Conservation (phyloP, 2,797 vertebrate genomes). For the Myripristis jacobus region DNA sequence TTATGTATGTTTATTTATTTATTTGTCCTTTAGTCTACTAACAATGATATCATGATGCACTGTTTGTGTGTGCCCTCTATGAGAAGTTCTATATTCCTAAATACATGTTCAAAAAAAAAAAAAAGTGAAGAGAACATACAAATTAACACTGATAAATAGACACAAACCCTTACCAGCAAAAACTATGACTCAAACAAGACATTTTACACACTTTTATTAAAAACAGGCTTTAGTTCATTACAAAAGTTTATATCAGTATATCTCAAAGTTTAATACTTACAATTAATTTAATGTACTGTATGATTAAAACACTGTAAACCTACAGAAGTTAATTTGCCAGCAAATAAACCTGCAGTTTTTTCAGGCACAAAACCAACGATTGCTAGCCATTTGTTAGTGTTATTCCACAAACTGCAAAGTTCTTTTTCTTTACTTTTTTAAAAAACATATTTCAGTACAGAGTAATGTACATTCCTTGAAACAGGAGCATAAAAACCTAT, state of each 20-base stretch:
- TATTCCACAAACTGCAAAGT: conserved; percentile 3
- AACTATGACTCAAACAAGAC: conserved; percentile 5
- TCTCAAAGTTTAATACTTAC: conserved; percentile 49
- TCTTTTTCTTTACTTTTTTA: too few relatives aligned
- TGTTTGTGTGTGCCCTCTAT: too few relatives aligned
- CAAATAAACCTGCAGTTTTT: conserved; percentile 72
- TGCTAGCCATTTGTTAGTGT: conserved; percentile 35
- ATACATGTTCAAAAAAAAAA: too few relatives aligned
- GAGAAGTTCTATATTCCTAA: too few relatives aligned
- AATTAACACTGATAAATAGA: too few relatives aligned
- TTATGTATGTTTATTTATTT: too few relatives aligned
- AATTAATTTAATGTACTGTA: conserved; percentile 27
- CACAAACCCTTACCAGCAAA: not conserved
- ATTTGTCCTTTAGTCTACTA: too few relatives aligned
- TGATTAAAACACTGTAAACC: conserved; percentile 24
- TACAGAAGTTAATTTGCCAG: conserved; percentile 73
- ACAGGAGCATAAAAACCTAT: conserved; percentile 41
- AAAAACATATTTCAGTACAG: conserved; percentile 15
- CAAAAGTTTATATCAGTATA: conserved; percentile 37
- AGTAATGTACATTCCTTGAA: conserved; percentile 38
- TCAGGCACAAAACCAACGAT: conserved; percentile 13
- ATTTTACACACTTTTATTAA: conserved; percentile 30
- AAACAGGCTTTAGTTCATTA: conserved; percentile 60
- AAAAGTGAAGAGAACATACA: too few relatives aligned
- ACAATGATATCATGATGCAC: too few relatives aligned